phyloP scores from a whole-genome alignment of 2,797 vertebrate species.

The Lepidocolaptes lacrymiger region DNA sequence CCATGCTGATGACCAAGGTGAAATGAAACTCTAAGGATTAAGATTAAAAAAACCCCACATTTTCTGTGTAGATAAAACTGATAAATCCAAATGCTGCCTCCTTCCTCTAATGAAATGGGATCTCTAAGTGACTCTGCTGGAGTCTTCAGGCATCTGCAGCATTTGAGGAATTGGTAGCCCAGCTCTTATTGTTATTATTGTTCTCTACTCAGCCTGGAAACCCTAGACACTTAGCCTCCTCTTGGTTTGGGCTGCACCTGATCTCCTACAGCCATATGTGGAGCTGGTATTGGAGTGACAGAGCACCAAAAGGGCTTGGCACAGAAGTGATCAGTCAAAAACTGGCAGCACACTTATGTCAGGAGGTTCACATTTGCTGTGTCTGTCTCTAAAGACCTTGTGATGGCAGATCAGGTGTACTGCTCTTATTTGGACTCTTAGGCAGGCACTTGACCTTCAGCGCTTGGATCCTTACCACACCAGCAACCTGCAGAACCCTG shows the following conservation, averaged over 20 bases:
- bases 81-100: not conserved
- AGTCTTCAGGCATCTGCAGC: not conserved
- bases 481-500: not conserved
- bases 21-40: not conserved
- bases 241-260: not conserved
- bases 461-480: not conserved
- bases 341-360: not conserved
- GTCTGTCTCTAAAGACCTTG: not conserved
- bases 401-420: not conserved
- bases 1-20: not conserved
- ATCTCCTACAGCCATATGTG: fast-evolving
- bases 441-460: not conserved
- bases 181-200: not conserved
- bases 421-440: not conserved
- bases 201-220: not conserved
- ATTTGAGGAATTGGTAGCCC: not conserved
- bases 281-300: not conserved
- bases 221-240: fast-evolving
- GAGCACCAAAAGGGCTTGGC: not conserved
- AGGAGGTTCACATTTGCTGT: not conserved
- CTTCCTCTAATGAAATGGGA: not conserved
- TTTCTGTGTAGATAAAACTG: not conserved
- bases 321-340: not conserved
- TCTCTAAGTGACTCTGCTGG: not conserved
- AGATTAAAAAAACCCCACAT: not conserved